phyloP scores from a whole-genome alignment of 2,888 invertebrate species.

The Gymnosoma rotundatum region DNA sequence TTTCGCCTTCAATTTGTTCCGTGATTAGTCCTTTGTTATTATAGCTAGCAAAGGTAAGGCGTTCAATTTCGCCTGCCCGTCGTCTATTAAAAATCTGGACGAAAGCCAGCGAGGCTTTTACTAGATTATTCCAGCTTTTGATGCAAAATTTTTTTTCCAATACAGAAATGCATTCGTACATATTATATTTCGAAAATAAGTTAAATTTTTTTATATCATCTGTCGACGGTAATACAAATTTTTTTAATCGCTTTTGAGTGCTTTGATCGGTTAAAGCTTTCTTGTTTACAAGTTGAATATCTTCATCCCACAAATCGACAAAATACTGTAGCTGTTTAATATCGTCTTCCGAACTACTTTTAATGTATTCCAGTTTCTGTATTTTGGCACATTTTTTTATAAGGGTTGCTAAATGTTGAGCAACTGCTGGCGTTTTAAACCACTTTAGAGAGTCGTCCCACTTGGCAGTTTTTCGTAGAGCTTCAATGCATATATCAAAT shows the following conservation, averaged over 20 bases:
- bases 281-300: slow-evolving; percentile 9
- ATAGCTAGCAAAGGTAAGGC: not conserved
- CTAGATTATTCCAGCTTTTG: not conserved
- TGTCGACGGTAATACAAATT: not conserved
- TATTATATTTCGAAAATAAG: slow-evolving; percentile 3
- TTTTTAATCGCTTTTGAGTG: not conserved
- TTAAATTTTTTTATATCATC: slow-evolving; percentile 4
- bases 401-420: slow-evolving; percentile 1
- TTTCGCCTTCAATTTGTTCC: slow-evolving; percentile 4
- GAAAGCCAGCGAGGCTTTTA: not conserved
- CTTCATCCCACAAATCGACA: slow-evolving; percentile 4
- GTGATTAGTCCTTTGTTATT: not conserved
- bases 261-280: slow-evolving; percentile 2
- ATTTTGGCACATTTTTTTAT: slow-evolving; percentile 15
- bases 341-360: not conserved
- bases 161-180: not conserved
- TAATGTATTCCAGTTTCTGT: not conserved
- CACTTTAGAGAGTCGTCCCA: not conserved
- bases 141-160: not conserved
- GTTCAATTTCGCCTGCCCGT: slow-evolving; percentile 16
- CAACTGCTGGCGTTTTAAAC: not conserved
- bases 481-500: not conserved
- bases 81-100: slow-evolving; percentile 8
- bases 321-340: not conserved
- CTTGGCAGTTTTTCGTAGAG: not conserved